Base-by-base conservation (phyloP, 1,140 invertebrate genomes). In the Gonatopus flavifemur region DNA sequence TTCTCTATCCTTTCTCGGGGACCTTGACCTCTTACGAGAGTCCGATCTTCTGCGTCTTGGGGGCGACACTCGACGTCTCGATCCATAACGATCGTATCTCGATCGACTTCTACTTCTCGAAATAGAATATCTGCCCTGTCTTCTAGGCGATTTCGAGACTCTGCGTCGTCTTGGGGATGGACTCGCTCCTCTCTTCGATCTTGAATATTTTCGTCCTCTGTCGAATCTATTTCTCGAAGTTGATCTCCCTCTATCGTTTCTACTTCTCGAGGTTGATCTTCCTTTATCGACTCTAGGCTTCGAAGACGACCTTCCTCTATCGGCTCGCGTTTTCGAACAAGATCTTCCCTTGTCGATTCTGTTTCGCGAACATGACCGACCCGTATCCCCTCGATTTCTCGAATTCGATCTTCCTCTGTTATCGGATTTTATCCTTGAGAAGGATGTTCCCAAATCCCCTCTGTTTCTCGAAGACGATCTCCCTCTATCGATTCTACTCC, bases 21-120 rank as follows among this genome's bases (percentile, higher is more conserved):
- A 62, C 3, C 59, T 61, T 4, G 63, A 66, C 40, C 56, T 65
- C 18, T 50, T 39, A 10, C 63, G 49, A 21, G 58, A 65, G 25
- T 49, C 51, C 0, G 51, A 37, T 3, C 56, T 48, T 15, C 58
- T 49, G 3, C 53, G 45, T 39, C 62, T 56, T 30, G 62, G 18
- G 10, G 64, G 32, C 24, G 66, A 65, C 0, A 48, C 32, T 55
- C 67, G 46, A 3, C 68, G 64, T 13, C 67, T 48, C 3, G 66
- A 66, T 28, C 64, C 57, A 35, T 74, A 76, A 18, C 57, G 66
- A 25, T 70, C 67, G 31, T 66, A 66, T 3, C 64, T 65, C 2
- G 64, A 70, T 5, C 61, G 66, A 55, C 71, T 75, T 19, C 64
- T 63, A 31, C 70, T 74, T 9, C 69, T 62, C 0, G 70, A 73